Evolutionary conservation across 2,888 invertebrate species (phyloP), one percentile per base, ranked within the genome.

Genomic region (Ctenicera cuprea): DNA sequence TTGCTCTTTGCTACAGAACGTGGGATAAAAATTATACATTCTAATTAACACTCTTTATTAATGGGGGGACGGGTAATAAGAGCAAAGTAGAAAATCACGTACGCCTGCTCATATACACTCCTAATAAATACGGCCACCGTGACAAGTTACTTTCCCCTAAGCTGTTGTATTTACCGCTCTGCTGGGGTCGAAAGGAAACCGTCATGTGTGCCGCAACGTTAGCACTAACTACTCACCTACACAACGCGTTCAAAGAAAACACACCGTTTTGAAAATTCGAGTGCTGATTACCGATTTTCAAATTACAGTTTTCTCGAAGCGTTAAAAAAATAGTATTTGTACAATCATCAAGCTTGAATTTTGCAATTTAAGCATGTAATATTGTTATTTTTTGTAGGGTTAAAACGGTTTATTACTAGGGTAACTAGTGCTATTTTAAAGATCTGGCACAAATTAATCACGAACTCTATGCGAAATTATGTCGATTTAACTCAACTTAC

Each of bases 131-230:
- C 52, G 69, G 69, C 57, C 70, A 52, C 72, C 52, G 67, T 73
- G 71, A 70, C 75, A 71, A 73, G 62, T 75, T 73, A 70, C 69
- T 75, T 75, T 71, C 75, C 75, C 75, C 75, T 73, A 74, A 74
- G 74, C 70, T 71, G 50, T 57, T 66, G 68, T 74, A 74, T 71
- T 76, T 73, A 73, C 71, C 71, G 64, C 76, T 70, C 71, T 67
- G 76, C 30, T 73, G 74, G 76, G 74, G 74, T 74, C 74, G 69
- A 71, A 71, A 74, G 73, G 68, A 71, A 74, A 74, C 43, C 74
- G 73, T 65, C 74, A 74, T 74, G 71, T 76, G 73, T 68, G 48
- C 52, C 43, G 63, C 48, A 48, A 26, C 62, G 62, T 43, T 66
- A 52, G 54, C 30, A 43, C 66, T 54, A 66, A 52, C 38, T 52